Conservation (phyloP, 2,888 invertebrate species). For the Thumatha senex region DNA sequence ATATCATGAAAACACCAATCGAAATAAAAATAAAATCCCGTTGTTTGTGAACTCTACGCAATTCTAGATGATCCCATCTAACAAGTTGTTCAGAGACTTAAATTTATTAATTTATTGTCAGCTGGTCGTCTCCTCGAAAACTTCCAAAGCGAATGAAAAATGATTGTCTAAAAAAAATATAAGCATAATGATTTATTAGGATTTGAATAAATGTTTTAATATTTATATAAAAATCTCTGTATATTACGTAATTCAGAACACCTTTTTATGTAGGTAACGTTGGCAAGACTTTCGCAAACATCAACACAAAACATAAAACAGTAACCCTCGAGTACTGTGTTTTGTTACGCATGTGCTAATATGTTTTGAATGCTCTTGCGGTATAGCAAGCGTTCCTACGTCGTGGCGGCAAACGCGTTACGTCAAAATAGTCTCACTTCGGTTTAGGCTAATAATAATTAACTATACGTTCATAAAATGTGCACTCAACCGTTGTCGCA, state of each 20-base stretch:
- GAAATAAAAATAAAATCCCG: background rate
- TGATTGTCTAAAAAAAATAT: too few relatives aligned
- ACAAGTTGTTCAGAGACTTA: too few relatives aligned
- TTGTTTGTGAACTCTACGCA: background rate
- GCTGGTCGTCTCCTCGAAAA: too few relatives aligned
- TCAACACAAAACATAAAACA: conserved; percentile 34
- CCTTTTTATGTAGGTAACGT: background rate
- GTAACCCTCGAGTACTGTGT: conserved; percentile 25
- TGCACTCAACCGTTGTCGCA: conserved; percentile 21
- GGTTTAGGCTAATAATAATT: conserved; percentile 44
- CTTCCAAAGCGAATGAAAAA: too few relatives aligned
- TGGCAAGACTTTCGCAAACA: conserved; percentile 24
- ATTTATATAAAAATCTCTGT: conserved; percentile 1
- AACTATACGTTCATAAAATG: conserved; percentile 22
- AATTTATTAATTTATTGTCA: too few relatives aligned
- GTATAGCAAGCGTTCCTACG: conserved; percentile 41
- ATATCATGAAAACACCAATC: background rate
- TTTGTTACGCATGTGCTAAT: conserved; percentile 31
- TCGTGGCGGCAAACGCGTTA: conserved; percentile 9
- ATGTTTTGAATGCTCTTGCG: conserved; percentile 26
- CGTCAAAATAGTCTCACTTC: conserved; percentile 25
- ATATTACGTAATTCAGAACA: conserved; percentile 16
- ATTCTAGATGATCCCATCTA: too few relatives aligned
- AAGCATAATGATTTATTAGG: too few relatives aligned
- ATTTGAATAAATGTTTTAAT: background rate